Evolutionary conservation across 2,113 vertebrate species (phyloP), one percentile per base, ranked within the genome.

Genomic region (Scolopax mira): DNA sequence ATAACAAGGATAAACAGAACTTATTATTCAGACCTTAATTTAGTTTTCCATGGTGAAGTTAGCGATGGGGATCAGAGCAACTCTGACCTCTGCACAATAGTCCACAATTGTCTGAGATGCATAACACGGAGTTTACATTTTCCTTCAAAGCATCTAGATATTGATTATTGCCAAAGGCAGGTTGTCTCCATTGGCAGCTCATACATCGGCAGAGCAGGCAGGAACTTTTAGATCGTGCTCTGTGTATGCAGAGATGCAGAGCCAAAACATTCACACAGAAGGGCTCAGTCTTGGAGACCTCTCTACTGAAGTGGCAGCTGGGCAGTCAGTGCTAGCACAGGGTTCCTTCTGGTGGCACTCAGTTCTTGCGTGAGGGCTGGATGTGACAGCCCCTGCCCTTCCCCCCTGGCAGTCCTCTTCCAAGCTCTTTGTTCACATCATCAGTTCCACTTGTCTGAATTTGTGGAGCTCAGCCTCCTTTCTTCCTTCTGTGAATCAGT

Each of bases 1-100:
- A 75, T 92, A 96, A 88, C 93, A 87, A 81, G 88, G 49, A 62
- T 93, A 96, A 97, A 92, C 92, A 96, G 80, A 85, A 87, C 66
- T 89, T 88, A 61, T 90, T 90, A 66, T 90, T 93, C 69, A 89
- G 80, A 17, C 41, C 54, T 57, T 96, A 96, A 94, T 97, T 90
- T 89, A 78, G 61, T 93, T 96, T 95, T 80, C 90, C 37, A 1
- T 16, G 37, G 77, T 75, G 85, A 90, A 85, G 72, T 75, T 94
- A 87, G 64, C 0, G 1, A 35, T 48, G 85, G 42, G 61, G 42
- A 74, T 88, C 37, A 54, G 69, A 44, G 37, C 85, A 58, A 42
- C 60, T 92, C 60, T 75, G 73, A 79, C 91, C 78, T 75, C 46
- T 35, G 12, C 39, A 23, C 5, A 0, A 17, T 57, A 61, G 39